phyloP scores from a whole-genome alignment of 2,797 vertebrate genomes.

The Amblyopsis hoosieri region DNA sequence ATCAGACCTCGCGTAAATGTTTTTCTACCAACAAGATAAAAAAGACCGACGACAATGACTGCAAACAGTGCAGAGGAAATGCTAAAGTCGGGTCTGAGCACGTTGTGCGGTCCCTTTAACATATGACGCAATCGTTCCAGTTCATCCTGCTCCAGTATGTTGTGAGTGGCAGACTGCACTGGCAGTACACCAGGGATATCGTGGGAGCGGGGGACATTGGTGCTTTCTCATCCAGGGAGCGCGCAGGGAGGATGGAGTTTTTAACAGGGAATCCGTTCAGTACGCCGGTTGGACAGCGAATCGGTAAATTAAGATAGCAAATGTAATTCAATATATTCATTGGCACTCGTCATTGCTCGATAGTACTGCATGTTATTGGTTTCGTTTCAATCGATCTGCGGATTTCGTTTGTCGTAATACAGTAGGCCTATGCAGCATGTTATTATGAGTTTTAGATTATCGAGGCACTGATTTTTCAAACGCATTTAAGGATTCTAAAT shows the following conservation, averaged over 20 bases:
- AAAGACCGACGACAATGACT: too few species aligned
- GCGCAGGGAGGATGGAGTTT: slow-evolving; percentile 74
- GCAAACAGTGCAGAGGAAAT: too few species aligned
- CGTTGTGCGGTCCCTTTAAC: slow-evolving; percentile 70
- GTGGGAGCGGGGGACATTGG: slow-evolving; percentile 39
- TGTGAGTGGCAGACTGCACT: slow-evolving; percentile 12
- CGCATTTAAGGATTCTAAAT: background rate
- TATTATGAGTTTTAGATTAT: background rate
- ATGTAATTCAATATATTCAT: background rate
- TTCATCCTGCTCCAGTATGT: slow-evolving; percentile 35
- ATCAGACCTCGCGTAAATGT: background rate
- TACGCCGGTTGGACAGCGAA: slow-evolving; percentile 75
- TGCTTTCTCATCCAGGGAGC: slow-evolving; percentile 22
- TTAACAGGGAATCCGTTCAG: slow-evolving; percentile 77
- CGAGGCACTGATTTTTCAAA: background rate
- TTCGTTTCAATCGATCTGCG: background rate
- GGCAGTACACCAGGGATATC: slow-evolving; percentile 7
- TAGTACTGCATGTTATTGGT: background rate
- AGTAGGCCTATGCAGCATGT: fast-evolving
- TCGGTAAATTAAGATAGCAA: slow-evolving; percentile 65
- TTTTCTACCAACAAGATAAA: too few species aligned
- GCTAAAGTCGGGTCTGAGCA: background rate
- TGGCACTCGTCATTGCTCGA: background rate
- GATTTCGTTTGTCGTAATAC: background rate
- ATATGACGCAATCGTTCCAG: slow-evolving; percentile 61